phyloP scores from a whole-genome alignment of 2,113 vertebrate genomes.

The Ailuropoda melanoleuca region DNA sequence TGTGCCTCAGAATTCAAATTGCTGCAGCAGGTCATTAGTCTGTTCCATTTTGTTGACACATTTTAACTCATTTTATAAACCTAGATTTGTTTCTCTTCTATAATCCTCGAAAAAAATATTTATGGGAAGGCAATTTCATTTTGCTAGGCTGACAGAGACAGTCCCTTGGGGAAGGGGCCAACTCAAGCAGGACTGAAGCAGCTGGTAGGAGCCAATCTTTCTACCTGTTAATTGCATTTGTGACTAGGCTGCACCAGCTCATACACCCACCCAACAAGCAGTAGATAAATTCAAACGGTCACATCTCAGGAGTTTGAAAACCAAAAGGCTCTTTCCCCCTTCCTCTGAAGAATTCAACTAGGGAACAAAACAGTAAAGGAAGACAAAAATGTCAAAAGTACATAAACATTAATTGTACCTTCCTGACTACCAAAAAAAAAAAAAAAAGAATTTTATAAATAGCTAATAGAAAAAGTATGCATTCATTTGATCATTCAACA shows the following conservation, averaged over 20 bases:
- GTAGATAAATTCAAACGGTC: constrained; percentile 9
- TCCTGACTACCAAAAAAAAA: not conserved
- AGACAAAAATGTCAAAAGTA: not conserved
- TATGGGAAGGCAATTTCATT: constrained; percentile 47
- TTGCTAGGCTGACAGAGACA: constrained; percentile 38
- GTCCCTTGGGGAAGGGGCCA: constrained; percentile 8
- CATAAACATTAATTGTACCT: constrained; percentile 11
- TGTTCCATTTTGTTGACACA: constrained; percentile 45
- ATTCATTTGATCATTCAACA: constrained; percentile 3
- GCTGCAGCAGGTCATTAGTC: constrained; percentile 55
- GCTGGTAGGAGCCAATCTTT: constrained; percentile 50
- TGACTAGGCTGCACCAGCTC: constrained; percentile 8
- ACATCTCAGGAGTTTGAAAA: constrained; percentile 39
- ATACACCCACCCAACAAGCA: constrained; percentile 41
- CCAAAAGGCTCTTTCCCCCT: not conserved
- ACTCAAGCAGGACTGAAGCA: constrained; percentile 50
- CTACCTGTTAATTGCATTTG: constrained; percentile 61
- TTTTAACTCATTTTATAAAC: constrained; percentile 64
- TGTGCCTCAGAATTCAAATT: constrained; percentile 48
- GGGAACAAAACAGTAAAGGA: not conserved
- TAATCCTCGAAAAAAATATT: constrained; percentile 38
- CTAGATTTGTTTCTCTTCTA: constrained; percentile 40
- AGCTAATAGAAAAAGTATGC: constrained; percentile 3
- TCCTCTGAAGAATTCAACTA: constrained; percentile 28
- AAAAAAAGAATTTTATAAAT: not conserved